Base-by-base conservation (phyloP, 2,113 vertebrate genomes). In the Vireo altiloquus region DNA sequence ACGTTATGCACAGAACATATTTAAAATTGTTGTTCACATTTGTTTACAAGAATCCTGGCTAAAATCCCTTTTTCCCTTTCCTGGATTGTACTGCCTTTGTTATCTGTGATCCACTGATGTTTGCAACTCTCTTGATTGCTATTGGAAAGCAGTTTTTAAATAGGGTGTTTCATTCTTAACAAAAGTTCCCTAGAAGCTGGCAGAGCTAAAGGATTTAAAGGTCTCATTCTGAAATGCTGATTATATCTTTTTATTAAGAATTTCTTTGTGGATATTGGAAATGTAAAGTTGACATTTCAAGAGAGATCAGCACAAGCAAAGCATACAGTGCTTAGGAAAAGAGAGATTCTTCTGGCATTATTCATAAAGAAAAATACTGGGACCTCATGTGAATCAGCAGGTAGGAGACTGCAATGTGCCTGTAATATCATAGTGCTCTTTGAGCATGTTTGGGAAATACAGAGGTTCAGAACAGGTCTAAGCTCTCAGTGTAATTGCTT, bases 241-340 rank as follows among this genome's bases (percentile, higher is more conserved):
- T 93, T 19, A 0, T 96, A 96, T 95, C 86, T 95, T 95, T 96
- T 96, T 95, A 96, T 95, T 93, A 92, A 87, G 86, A 94, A 94
- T 94, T 90, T 95, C 80, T 93, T 93, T 76, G 53, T 75, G 95
- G 72, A 71, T 92, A 93, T 94, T 96, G 92, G 54, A 95, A 92
- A 94, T 92, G 90, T 84, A 90, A 92, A 96, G 92, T 71, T 97
- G 94, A 80, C 94, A 95, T 96, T 97, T 97, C 80, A 66, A 65
- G 66, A 79, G 87, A 89, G 52, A 93, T 82, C 46, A 82, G 57
- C 3, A 2, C 77, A 86, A 75, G 74, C 47, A 80, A 87, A 94
- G 57, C 69, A 82, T 24, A 75, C 35, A 61, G 61, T 63, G 27
- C 61, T 92, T 24, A 57, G 59, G 50, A 71, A 95, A 91, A 91